Conservation (phyloP, 2,113 vertebrate species). For the Perccottus glenii region DNA sequence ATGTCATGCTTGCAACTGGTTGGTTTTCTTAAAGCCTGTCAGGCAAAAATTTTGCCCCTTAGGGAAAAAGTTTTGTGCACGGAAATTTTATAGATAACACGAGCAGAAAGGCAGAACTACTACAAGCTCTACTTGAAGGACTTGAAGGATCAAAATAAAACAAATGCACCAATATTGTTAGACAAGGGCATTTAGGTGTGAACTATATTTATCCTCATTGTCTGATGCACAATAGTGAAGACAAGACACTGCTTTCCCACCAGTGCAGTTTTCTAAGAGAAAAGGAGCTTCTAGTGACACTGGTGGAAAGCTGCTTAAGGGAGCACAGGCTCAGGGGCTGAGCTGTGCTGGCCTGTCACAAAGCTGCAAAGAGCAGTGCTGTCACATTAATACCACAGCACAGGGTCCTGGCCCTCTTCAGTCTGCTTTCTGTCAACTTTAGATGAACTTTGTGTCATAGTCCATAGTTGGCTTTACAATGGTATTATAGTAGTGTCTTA, state of each 20-base stretch:
- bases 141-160: too few species aligned
- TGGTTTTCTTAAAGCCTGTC: too few species aligned
- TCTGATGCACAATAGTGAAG: background rate
- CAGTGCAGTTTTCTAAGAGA: conserved; percentile 36
- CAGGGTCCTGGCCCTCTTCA: conserved; percentile 40
- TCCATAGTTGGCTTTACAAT: background rate
- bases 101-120: too few species aligned
- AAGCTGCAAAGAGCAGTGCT: conserved; percentile 47
- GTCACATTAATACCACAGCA: conserved; percentile 46
- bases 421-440: conserved; percentile 24
- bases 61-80: too few species aligned
- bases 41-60: too few species aligned
- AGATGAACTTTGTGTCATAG: conserved; percentile 40
- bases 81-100: too few species aligned
- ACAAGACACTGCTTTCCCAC: background rate
- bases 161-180: too few species aligned
- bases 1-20: too few species aligned
- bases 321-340: conserved; percentile 27
- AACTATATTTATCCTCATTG: too few species aligned
- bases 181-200: too few species aligned
- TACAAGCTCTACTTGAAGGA: too few species aligned
- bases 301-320: conserved; percentile 69
- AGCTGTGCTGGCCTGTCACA: conserved; percentile 49
- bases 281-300: conserved; percentile 36
- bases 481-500: background rate